Conservation (phyloP, 1,140 invertebrate species). For the Choristoneura fumiferana region DNA sequence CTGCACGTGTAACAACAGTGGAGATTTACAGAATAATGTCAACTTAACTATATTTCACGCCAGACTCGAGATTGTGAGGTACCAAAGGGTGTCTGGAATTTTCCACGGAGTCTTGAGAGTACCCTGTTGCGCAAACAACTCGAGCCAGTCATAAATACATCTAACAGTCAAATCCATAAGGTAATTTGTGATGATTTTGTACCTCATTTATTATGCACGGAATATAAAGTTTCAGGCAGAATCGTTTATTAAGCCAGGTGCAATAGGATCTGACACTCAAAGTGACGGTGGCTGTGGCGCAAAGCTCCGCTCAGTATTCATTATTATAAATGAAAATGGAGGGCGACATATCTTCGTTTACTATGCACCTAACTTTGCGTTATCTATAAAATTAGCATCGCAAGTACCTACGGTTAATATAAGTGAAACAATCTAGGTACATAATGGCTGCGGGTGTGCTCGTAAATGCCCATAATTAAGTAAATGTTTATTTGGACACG, state of each 20-base stretch:
- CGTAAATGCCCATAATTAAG: conserved; percentile 2
- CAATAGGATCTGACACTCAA: conserved; percentile 68
- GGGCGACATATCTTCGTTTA: conserved; percentile 35
- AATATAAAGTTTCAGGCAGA: conserved; percentile 72
- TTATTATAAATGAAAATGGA: conserved; percentile 55
- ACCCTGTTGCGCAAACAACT: conserved; percentile 14
- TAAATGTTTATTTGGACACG: conserved; percentile 12
- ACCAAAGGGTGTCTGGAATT: conserved; percentile 6
- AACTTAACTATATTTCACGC: background rate
- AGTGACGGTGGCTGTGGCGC: conserved; percentile 43
- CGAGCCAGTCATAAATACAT: conserved; percentile 67
- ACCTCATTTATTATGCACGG: conserved; percentile 76
- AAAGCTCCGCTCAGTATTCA: conserved; percentile 42
- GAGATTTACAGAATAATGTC: conserved; percentile 4
- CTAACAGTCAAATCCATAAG: conserved; percentile 75
- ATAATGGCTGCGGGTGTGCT: background rate
- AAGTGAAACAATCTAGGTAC: conserved; percentile 8
- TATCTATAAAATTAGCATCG: conserved; percentile 58
- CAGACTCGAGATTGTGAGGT: background rate
- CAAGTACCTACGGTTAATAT: conserved; percentile 35
- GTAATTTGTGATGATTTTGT: conserved; percentile 77
- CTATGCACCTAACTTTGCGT: conserved; percentile 59
- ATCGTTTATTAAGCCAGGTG: conserved; percentile 60
- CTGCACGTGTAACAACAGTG: background rate
- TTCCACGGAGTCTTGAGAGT: background rate